Conservation (phyloP, 2,113 vertebrate genomes). For the Antechinus flavipes region DNA sequence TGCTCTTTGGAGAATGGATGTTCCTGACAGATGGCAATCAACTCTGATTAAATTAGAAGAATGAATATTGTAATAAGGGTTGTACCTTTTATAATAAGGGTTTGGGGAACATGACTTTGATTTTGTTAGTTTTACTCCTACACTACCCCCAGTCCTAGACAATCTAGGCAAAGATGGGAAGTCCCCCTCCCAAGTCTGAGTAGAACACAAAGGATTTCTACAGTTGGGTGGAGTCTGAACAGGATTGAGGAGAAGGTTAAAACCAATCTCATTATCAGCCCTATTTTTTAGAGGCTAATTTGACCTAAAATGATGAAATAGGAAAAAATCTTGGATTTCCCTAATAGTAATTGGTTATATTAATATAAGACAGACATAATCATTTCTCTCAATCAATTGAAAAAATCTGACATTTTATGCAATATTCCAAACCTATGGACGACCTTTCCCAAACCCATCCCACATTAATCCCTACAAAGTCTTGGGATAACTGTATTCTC, state of each 20-base stretch:
- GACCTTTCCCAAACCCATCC: background rate
- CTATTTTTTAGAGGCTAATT: background rate
- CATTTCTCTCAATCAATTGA: background rate
- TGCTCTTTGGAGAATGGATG: background rate
- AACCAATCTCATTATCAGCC: background rate
- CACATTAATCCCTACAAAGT: background rate
- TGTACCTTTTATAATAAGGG: background rate
- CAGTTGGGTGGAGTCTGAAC: background rate
- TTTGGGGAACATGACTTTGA: background rate
- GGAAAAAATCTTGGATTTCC: background rate
- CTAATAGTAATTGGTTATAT: background rate
- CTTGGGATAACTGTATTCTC: background rate
- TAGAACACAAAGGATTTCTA: background rate
- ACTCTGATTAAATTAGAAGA: background rate
- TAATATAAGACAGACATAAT: background rate
- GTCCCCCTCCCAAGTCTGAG: background rate
- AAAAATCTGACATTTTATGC: background rate
- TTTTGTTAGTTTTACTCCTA: background rate
- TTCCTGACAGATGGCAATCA: background rate
- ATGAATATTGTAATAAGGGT: background rate
- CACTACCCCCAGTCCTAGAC: background rate
- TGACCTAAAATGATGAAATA: background rate
- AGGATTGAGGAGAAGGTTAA: background rate
- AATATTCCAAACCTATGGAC: background rate
- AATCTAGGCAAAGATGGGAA: background rate